These are phyloP conservation scores for Cyclargus thomasi DNA, from an alignment of 1,140 invertebrate genomes.

Conservation along the genomic window DNA sequence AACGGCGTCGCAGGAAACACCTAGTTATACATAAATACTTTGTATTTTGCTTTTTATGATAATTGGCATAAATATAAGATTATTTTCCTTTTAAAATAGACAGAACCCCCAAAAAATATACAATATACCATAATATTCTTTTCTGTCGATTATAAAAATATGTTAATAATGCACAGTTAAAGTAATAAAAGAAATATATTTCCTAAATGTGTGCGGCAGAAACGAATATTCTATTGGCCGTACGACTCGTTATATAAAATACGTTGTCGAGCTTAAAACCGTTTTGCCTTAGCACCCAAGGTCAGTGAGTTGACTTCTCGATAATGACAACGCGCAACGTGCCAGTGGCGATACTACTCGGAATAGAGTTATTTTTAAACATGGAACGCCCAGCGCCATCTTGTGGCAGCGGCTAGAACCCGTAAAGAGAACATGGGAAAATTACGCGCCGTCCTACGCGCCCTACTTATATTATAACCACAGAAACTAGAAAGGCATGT, in stretches of 20 bases:
- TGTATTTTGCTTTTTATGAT: too few species aligned
- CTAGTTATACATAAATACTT: too few species aligned
- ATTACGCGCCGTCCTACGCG: neutral
- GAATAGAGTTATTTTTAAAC: slow-evolving; percentile 26
- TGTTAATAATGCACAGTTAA: too few species aligned
- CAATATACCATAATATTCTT: too few species aligned
- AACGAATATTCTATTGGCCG: neutral
- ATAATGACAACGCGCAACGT: slow-evolving; percentile 49
- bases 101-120: too few species aligned
- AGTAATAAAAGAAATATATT: too few species aligned
- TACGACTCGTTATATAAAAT: slow-evolving; percentile 32
- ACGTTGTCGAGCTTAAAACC: slow-evolving; percentile 48
- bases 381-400: slow-evolving; percentile 42
- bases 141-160: too few species aligned
- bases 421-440: neutral
- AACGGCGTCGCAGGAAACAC: too few species aligned
- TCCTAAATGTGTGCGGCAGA: neutral
- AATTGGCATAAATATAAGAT: too few species aligned
- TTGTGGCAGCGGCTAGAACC: slow-evolving; percentile 21
- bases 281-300: slow-evolving; percentile 63
- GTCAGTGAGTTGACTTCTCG: slow-evolving; percentile 60
- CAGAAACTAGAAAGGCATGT: neutral
- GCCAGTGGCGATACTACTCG: slow-evolving; percentile 27
- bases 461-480: too few species aligned
- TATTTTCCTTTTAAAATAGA: too few species aligned